Evolutionary conservation across 2,888 invertebrate species (phyloP).

Genomic region (Lycia hirtaria): DNA sequence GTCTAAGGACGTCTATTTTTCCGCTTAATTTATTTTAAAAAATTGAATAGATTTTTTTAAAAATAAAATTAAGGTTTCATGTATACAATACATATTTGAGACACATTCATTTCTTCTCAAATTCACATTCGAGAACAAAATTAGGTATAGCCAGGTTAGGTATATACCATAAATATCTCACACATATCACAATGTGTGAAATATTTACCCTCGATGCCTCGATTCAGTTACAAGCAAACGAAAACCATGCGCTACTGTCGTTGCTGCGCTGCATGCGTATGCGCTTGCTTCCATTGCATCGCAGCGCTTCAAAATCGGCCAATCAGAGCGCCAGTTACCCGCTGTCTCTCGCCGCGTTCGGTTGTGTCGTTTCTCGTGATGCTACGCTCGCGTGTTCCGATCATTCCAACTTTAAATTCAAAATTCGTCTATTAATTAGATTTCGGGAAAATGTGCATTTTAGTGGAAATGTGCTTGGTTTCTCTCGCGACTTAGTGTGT

Average conservation of each 20-base stretch:
- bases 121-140: no score
- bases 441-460: slow-evolving; percentile 66
- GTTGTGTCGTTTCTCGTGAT: slow-evolving; percentile 56
- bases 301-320: slow-evolving; percentile 42
- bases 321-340: slow-evolving; percentile 67
- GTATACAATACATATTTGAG: no score
- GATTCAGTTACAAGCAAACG: slow-evolving; percentile 42
- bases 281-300: slow-evolving; percentile 1
- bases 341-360: slow-evolving; percentile 54
- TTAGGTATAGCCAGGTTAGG: no score
- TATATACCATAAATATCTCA: no score
- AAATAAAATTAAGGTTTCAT: no score
- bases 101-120: no score
- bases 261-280: slow-evolving; percentile 6
- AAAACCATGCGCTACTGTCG: slow-evolving; percentile 1
- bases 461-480: slow-evolving; percentile 73
- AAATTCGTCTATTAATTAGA: slow-evolving; percentile 50
- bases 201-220: no score
- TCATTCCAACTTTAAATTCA: slow-evolving; percentile 38
- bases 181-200: no score
- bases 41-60: no score
- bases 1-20: no score
- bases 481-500: slow-evolving; percentile 54
- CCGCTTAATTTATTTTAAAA: no score
- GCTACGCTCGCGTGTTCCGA: slow-evolving; percentile 53